phyloP scores from a whole-genome alignment of 2,888 invertebrate genomes.

The Andrena praecox region DNA sequence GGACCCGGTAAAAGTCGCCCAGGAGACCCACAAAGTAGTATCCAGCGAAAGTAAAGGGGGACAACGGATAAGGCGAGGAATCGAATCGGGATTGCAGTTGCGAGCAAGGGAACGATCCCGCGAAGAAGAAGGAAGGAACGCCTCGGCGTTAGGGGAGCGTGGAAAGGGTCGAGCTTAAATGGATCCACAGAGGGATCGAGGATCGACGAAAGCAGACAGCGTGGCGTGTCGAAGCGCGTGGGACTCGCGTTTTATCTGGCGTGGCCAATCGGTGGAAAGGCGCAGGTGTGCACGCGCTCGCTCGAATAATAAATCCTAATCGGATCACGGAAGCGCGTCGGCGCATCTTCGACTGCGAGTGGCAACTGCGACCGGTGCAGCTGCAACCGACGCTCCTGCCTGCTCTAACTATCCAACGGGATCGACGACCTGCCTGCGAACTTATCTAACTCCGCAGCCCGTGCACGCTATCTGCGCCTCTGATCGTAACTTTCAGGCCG shows the following conservation, averaged over 20 bases:
- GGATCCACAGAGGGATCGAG: conserved; percentile 21
- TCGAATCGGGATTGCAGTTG: neutral
- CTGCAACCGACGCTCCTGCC: conserved; percentile 52
- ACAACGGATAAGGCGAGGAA: too few species aligned
- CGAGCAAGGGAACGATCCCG: neutral
- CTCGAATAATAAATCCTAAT: conserved; percentile 65
- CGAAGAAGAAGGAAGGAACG: neutral
- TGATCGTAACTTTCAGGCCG: neutral
- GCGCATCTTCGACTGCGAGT: conserved; percentile 52
- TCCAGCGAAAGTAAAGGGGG: too few species aligned
- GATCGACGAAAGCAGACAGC: conserved; percentile 21
- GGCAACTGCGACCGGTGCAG: conserved; percentile 54
- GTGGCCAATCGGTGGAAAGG: conserved; percentile 57
- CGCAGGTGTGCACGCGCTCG: conserved; percentile 61
- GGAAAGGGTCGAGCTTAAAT: neutral
- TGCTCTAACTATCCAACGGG: conserved; percentile 40
- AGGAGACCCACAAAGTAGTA: too few species aligned
- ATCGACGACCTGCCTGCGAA: conserved; percentile 52
- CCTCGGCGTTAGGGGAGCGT: neutral
- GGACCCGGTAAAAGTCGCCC: too few species aligned
- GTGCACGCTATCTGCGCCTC: conserved; percentile 10
- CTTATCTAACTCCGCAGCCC: conserved; percentile 9
- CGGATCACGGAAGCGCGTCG: conserved; percentile 62
- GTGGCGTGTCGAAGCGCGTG: conserved; percentile 31
- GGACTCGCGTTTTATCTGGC: conserved; percentile 49